phyloP scores from a whole-genome alignment of 2,797 vertebrate species.

The Jordanella pulchra region DNA sequence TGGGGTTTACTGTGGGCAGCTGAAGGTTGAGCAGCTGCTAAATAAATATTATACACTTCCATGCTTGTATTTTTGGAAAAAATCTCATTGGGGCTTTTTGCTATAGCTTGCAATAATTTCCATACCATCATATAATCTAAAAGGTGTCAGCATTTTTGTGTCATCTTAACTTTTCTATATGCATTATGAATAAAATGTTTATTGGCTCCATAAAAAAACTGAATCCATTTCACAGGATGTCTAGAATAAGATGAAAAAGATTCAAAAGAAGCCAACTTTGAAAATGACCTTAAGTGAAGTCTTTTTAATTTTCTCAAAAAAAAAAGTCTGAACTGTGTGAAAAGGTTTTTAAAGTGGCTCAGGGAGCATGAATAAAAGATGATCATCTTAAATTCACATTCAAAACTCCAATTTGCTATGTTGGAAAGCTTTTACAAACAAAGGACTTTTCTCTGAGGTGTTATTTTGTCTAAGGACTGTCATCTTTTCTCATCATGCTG shows the following conservation, averaged over 20 bases:
- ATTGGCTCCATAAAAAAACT: neutral
- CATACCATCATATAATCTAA: neutral
- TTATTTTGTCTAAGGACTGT: slow-evolving; percentile 21
- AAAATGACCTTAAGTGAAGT: neutral
- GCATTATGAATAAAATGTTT: neutral
- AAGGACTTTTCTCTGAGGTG: slow-evolving; percentile 7
- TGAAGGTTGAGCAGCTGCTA: too few relatives aligned
- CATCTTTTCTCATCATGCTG: slow-evolving; percentile 18
- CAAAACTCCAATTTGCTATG: slow-evolving; percentile 11
- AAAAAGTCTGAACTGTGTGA: neutral
- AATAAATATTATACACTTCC: too few relatives aligned
- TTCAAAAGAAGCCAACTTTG: neutral
- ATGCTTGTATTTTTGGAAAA: too few relatives aligned
- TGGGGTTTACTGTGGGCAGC: too few relatives aligned
- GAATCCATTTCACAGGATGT: neutral
- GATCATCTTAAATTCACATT: slow-evolving; percentile 1
- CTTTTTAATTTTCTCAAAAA: slow-evolving; percentile 1
- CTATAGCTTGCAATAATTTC: neutral
- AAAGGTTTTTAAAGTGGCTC: neutral
- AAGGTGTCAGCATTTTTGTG: too few relatives aligned
- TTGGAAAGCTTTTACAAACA: slow-evolving; percentile 10
- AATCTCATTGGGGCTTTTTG: neutral
- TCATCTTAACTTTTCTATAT: neutral
- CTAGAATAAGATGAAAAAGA: too few relatives aligned
- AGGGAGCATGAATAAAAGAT: slow-evolving; percentile 15